Base-by-base conservation (phyloP, 2,113 vertebrate species). In the zebrafish (Danio rerio) region DNA sequence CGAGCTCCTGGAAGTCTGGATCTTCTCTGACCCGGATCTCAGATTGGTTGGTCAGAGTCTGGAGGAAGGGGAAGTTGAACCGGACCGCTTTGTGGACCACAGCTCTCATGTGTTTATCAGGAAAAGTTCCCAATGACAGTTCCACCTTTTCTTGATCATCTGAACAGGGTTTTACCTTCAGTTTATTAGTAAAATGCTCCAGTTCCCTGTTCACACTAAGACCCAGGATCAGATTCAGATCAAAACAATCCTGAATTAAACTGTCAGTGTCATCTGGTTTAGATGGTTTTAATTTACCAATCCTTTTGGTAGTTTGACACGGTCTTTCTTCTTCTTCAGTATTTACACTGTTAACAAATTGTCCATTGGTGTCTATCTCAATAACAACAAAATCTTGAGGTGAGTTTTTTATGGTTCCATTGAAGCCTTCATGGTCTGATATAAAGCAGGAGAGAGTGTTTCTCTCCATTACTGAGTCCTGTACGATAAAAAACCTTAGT, bases 341-440 rank as follows among this genome's bases (percentile, higher is more conserved):
- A 6, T 13, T 9, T 42, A 16, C 16, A 3, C 86, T 87, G 12
- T 87, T 88, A 12, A 92, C 92, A 1, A 84, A 43, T 1, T 83
- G 90, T 0, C 93, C 90, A 0, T 82, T 68, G 3, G 85, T 69
- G 89, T 96, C 92, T 15, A 98, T 95, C 84, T 99, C 98, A 1
- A 88, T 95, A 86, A 98, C 97, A 6, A 96, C 84, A 86, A 99
- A 99, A 91, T 99, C 97, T 66, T 82, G 84, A n/a, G 94, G 92
- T 0, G 89, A 93, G 80, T 89, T 94, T 92, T 99, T 99, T 84
- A 99, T 95, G 1, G 88, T 95, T 10, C 98, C 97, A 2, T 80
- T 53, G 88, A 99, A 99, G 47, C 98, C 97, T 21, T 87, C 53
- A 56, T 98, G 97, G 56, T 88, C 87, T 6, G 90, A 95, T 55